These are phyloP conservation scores for Syngnathoides biaculeatus DNA, from an alignment of 2,113 vertebrate species.

Conservation along the genomic window DNA sequence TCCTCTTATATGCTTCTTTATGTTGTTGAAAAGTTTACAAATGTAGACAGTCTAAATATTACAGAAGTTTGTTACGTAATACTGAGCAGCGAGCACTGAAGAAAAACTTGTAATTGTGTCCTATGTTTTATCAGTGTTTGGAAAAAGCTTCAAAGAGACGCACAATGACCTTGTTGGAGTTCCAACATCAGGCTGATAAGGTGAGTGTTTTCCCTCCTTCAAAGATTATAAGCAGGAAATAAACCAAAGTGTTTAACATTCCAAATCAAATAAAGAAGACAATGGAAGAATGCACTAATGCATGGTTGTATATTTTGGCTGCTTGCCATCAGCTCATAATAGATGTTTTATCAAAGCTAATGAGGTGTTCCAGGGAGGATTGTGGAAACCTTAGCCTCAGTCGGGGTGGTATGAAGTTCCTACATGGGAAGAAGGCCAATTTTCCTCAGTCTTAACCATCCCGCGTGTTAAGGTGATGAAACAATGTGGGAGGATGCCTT, in stretches of 20 bases:
- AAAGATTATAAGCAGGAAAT: slow-evolving; percentile 27
- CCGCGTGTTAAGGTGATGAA: background rate
- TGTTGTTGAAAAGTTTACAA: no score
- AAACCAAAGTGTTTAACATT: slow-evolving; percentile 29
- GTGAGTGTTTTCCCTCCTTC: slow-evolving; percentile 26
- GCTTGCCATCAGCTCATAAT: slow-evolving; percentile 20
- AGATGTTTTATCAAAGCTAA: slow-evolving; percentile 11
- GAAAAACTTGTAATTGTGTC: background rate
- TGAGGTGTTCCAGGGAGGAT: slow-evolving; percentile 6
- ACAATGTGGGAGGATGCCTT: slow-evolving; percentile 5
- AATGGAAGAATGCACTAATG: slow-evolving; percentile 52
- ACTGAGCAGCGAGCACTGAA: background rate
- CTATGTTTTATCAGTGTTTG: background rate
- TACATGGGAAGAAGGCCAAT: background rate
- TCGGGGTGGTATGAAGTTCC: background rate
- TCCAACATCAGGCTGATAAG: slow-evolving; percentile 24
- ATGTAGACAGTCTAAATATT: no score
- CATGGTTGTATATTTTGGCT: slow-evolving; percentile 28
- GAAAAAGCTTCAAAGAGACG: slow-evolving; percentile 30
- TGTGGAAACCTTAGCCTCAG: background rate
- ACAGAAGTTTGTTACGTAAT: background rate
- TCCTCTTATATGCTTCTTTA: no score
- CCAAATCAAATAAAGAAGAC: slow-evolving; percentile 50
- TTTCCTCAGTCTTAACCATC: background rate
- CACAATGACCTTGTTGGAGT: slow-evolving; percentile 1